Percentiles rank a stretch among this genome's conserved stretches.
Conservation (phyloP, 2,113 vertebrate species). For the Pao palembangensis region DNA sequence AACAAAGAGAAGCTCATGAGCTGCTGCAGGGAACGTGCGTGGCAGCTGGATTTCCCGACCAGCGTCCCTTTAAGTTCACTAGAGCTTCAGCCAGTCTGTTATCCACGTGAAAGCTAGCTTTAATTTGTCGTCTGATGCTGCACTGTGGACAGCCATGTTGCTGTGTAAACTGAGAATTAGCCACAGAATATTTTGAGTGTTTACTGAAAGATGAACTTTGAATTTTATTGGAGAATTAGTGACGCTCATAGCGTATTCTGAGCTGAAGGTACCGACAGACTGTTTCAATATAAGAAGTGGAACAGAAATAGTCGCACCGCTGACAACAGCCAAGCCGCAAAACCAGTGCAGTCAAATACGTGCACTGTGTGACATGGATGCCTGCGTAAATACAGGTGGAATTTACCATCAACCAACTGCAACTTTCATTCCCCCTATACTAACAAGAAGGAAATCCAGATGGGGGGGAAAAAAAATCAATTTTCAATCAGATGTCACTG, state of each 20-base stretch:
- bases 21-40: slow-evolving; percentile 42
- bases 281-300: no score
- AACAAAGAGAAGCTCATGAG: slow-evolving; percentile 48
- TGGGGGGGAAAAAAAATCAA: slow-evolving; percentile 5
- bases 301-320: no score
- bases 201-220: no score
- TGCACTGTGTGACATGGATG: slow-evolving; percentile 5
- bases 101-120: no score
- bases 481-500: slow-evolving; percentile 40
- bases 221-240: no score
- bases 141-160: no score
- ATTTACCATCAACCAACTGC: slow-evolving; percentile 27
- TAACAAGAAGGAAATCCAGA: slow-evolving; percentile 20
- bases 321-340: slow-evolving; percentile 11
- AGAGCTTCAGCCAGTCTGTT: no score
- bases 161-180: no score
- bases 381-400: slow-evolving; percentile 50
- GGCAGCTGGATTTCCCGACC: slow-evolving; percentile 4
- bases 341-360: slow-evolving; percentile 6
- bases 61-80: no score
- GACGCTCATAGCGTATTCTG: no score
- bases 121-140: no score
- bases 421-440: slow-evolving; percentile 9
- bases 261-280: background rate
- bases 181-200: no score